A percentile compares a stretch with the other conserved stretches of the same genome.
These are phyloP conservation scores for Caenorhabditis parvicauda DNA, from an alignment of 2,888 invertebrate genomes.

Conservation along the genomic window DNA sequence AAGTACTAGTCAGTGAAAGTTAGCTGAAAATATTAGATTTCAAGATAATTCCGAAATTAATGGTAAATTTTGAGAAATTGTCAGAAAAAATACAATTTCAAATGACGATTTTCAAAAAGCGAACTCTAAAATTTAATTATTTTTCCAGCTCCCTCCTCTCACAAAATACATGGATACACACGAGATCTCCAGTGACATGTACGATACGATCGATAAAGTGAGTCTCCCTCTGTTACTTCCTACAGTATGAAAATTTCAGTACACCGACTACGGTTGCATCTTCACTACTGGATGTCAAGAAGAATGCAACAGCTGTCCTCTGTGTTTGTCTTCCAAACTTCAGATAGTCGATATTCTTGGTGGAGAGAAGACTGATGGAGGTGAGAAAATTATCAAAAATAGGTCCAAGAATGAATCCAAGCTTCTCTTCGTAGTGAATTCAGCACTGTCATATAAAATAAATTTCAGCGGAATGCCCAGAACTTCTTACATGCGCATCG, in stretches of 20 bases:
- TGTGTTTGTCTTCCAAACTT: slow-evolving; percentile 48
- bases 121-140: neutral
- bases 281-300: slow-evolving; percentile 56
- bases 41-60: too few species aligned
- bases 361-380: slow-evolving; percentile 40
- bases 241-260: slow-evolving; percentile 23
- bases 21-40: too few species aligned
- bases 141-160: slow-evolving; percentile 31
- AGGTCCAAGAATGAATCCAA: too few species aligned
- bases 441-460: neutral
- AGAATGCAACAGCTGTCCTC: slow-evolving; percentile 54
- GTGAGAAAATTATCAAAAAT: slow-evolving; percentile 7
- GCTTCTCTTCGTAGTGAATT: too few species aligned
- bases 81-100: slow-evolving; percentile 7
- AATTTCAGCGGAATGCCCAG: slow-evolving; percentile 51
- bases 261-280: slow-evolving; percentile 57
- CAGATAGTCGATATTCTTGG: slow-evolving; percentile 55
- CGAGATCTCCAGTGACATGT: slow-evolving; percentile 44
- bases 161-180: slow-evolving; percentile 40
- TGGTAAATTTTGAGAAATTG: neutral
- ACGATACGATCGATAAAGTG: slow-evolving; percentile 54
- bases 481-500: slow-evolving; percentile 49
- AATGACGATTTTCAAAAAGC: too few species aligned
- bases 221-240: neutral
- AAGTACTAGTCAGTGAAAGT: too few species aligned